phyloP scores from a whole-genome alignment of 1,140 invertebrate species.

The Drosophila repletoides region DNA sequence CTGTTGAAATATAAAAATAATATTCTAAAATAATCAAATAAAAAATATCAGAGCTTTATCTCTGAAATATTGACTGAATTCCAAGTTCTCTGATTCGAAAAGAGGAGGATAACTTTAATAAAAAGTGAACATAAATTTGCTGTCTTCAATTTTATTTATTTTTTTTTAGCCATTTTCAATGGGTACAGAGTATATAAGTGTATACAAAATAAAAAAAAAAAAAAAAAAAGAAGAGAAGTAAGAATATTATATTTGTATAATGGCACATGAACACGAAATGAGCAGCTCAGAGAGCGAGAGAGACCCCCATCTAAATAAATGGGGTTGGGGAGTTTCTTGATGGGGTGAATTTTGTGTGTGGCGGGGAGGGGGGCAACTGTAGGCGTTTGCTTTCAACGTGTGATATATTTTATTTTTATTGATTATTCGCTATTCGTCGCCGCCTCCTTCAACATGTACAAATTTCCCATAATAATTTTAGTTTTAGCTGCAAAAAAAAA shows the following conservation, averaged over 20 bases:
- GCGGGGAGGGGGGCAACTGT: not conserved
- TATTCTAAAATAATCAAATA: no score
- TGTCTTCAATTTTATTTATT: no score
- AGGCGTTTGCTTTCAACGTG: slow-evolving; percentile 53
- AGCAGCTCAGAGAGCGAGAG: slow-evolving; percentile 40
- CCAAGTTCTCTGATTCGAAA: no score
- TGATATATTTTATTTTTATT: slow-evolving; percentile 81
- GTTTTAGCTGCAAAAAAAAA: slow-evolving; percentile 45
- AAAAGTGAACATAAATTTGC: no score
- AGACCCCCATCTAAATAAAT: not conserved
- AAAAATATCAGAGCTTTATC: no score
- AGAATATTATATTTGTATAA: slow-evolving; percentile 80
- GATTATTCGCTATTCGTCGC: slow-evolving; percentile 65
- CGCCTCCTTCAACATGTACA: slow-evolving; percentile 46
- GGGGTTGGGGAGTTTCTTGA: not conserved
- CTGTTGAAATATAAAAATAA: no score
- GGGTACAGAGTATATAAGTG: no score
- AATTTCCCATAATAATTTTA: slow-evolving; percentile 63
- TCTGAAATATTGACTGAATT: no score
- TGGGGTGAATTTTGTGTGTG: not conserved
- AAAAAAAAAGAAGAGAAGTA: slow-evolving; percentile 30
- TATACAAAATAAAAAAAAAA: no score
- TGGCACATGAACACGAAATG: slow-evolving; percentile 80
- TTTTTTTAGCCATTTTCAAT: no score
- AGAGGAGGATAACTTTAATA: no score